Conservation (phyloP, 2,113 vertebrate genomes). For the Zapornia atra region DNA sequence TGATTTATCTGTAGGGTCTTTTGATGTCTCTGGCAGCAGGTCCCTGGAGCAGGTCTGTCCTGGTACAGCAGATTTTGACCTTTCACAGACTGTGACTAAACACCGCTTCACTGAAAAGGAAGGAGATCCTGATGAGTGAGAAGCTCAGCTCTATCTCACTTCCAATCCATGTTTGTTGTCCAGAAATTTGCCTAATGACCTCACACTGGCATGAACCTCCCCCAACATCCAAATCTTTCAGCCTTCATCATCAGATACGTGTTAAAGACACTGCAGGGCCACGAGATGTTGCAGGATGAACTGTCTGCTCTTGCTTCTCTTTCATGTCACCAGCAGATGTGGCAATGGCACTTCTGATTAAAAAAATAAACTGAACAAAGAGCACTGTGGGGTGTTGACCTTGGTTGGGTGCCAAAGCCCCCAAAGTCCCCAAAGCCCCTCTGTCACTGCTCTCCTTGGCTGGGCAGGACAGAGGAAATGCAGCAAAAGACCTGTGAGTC, state of each 20-base stretch:
- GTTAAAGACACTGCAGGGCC: background rate
- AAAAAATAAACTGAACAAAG: background rate
- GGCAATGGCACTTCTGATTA: background rate
- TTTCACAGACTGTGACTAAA: background rate
- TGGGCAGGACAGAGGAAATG: background rate
- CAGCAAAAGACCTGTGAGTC: accelerated
- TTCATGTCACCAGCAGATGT: background rate
- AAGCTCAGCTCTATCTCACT: background rate
- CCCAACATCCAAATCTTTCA: background rate
- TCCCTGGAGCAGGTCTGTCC: background rate
- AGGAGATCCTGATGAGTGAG: background rate
- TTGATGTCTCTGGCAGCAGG: background rate
- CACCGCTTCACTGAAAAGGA: background rate
- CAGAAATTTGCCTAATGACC: background rate
- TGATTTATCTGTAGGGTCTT: background rate
- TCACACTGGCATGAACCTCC: background rate
- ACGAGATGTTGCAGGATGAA: background rate
- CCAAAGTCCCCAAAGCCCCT: background rate
- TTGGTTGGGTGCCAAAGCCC: background rate
- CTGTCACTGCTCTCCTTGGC: background rate
- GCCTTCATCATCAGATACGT: background rate
- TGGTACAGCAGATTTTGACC: background rate
- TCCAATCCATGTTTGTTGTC: accelerated
- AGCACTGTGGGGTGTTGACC: background rate
- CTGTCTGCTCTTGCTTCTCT: accelerated